Conservation (phyloP, 2,888 invertebrate genomes). For the Hydriomena furcata region DNA sequence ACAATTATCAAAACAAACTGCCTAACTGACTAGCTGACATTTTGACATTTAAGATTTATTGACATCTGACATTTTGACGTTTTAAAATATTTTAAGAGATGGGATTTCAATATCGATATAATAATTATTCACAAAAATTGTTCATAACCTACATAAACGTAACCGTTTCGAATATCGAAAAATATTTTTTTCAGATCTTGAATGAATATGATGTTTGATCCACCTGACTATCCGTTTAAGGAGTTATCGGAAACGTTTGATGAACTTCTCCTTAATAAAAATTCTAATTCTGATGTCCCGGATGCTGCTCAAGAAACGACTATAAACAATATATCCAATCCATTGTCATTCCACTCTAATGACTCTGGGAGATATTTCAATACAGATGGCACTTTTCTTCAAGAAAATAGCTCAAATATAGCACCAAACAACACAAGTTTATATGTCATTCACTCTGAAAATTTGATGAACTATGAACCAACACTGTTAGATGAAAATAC, state of each 20-base stretch:
- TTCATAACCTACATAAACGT: too few species aligned
- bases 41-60: too few species aligned
- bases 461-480: constrained; percentile 64
- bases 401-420: constrained; percentile 36
- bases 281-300: constrained; percentile 13
- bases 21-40: too few species aligned
- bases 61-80: too few species aligned
- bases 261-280: constrained; percentile 57
- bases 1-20: too few species aligned
- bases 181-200: constrained; percentile 3
- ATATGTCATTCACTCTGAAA: constrained; percentile 59
- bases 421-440: constrained; percentile 25
- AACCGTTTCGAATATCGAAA: too few species aligned
- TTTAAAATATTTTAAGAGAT: too few species aligned
- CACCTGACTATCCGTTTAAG: constrained; percentile 74
- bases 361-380: constrained; percentile 61
- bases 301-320: constrained; percentile 19
- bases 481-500: constrained; percentile 71
- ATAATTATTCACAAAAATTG: too few species aligned
- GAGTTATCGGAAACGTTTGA: constrained; percentile 67
- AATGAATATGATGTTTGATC: constrained; percentile 72
- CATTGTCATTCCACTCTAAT: constrained; percentile 59
- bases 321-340: constrained; percentile 35
- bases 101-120: too few species aligned
- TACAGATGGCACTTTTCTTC: constrained; percentile 47